Percentiles rank a stretch among this genome's conserved stretches.
These are phyloP conservation scores for Erebia ligea DNA, from an alignment of 2,888 invertebrate species.

Conservation along the genomic window DNA sequence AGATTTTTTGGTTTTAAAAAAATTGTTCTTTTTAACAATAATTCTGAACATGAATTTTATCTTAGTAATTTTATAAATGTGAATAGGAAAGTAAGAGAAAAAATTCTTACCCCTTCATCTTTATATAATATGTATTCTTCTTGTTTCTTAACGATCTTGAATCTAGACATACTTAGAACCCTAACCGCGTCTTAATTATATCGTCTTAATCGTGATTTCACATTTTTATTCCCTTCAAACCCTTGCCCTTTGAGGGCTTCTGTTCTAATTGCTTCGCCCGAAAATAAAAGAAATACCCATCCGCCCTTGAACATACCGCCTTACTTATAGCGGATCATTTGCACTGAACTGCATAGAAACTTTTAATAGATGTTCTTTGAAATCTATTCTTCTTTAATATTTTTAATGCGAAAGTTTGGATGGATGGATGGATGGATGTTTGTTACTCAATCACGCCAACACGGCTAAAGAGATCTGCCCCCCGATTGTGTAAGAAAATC, in stretches of 20 bases:
- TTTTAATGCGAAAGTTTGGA: background rate
- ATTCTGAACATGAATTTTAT: too few species aligned
- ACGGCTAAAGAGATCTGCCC: too few species aligned
- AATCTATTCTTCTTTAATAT: background rate
- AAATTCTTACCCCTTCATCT: too few species aligned
- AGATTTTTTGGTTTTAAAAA: too few species aligned
- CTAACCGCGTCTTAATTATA: conserved; percentile 36
- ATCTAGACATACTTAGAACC: background rate
- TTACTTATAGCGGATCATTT: conserved; percentile 45
- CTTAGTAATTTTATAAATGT: too few species aligned
- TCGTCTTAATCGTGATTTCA: conserved; percentile 55
- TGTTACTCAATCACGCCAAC: too few species aligned
- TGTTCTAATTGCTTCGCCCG: conserved; percentile 76
- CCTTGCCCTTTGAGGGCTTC: conserved; percentile 67
- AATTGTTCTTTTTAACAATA: too few species aligned
- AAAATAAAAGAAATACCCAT: conserved; percentile 73
- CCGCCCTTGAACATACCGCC: conserved; percentile 49
- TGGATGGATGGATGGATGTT: too few species aligned
- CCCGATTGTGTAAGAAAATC: too few species aligned
- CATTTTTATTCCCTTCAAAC: conserved; percentile 61
- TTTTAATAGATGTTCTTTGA: background rate
- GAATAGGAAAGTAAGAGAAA: too few species aligned
- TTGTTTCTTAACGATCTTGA: background rate
- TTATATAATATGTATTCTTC: too few species aligned
- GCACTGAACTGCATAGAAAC: background rate